These are phyloP conservation scores for Blastobasis lacticolella DNA, from an alignment of 2,888 invertebrate species.

Conservation along the genomic window DNA sequence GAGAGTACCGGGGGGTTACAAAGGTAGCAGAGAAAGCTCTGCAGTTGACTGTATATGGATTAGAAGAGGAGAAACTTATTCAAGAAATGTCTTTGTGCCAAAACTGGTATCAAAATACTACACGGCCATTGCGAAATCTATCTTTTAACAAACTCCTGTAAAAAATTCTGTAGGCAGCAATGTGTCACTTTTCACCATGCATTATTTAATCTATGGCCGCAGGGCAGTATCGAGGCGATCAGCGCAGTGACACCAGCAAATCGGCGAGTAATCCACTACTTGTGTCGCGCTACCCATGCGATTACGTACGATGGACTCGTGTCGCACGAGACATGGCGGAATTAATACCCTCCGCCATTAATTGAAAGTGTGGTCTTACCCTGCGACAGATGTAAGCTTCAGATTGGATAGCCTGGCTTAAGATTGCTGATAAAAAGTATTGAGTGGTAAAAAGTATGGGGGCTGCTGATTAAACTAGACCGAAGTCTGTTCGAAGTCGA, in stretches of 20 bases:
- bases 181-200: not conserved
- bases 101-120: too few relatives aligned
- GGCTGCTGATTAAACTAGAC: too few relatives aligned
- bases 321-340: slow-evolving; percentile 55
- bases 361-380: slow-evolving; percentile 59
- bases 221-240: slow-evolving; percentile 48
- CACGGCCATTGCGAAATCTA: too few relatives aligned
- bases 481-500: slow-evolving; percentile 36
- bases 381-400: slow-evolving; percentile 36
- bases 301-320: slow-evolving; percentile 16
- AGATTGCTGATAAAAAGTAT: slow-evolving; percentile 16
- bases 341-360: slow-evolving; percentile 59
- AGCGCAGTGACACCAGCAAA: slow-evolving; percentile 48
- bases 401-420: slow-evolving; percentile 26
- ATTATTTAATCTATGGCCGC: slow-evolving; percentile 32
- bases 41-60: too few relatives aligned
- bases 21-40: too few relatives aligned
- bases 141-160: too few relatives aligned
- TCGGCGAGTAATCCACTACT: slow-evolving; percentile 43
- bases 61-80: too few relatives aligned
- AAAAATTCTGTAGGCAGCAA: too few relatives aligned
- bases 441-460: not conserved
- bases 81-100: too few relatives aligned
- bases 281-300: too few relatives aligned
- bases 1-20: too few relatives aligned